These are phyloP conservation scores for Cromileptes altivelis DNA, from an alignment of 2,113 vertebrate species.

Conservation along the genomic window DNA sequence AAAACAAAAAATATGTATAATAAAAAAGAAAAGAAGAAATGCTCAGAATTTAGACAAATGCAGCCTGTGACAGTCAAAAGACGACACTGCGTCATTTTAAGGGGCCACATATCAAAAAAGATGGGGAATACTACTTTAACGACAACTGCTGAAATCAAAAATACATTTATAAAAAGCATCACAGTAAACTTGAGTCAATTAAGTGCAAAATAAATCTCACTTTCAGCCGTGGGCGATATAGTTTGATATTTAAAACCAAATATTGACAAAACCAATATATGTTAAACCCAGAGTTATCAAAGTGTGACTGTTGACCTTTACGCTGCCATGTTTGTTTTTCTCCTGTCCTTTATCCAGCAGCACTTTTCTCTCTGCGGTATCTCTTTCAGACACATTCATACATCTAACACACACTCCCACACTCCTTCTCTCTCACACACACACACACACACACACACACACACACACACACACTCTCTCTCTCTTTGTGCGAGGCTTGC, in stretches of 20 bases:
- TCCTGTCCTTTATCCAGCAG: constrained; percentile 34
- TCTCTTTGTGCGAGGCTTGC: constrained; percentile 50
- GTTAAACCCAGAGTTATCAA: constrained; percentile 59
- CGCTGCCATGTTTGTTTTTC: constrained; percentile 47
- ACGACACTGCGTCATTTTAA: background rate
- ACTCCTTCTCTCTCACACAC: background rate
- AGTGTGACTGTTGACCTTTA: constrained; percentile 77
- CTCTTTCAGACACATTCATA: constrained; percentile 52
- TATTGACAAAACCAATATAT: constrained; percentile 54
- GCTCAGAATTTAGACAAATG: background rate
- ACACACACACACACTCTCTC: constrained; percentile 7
- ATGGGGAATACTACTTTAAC: background rate
- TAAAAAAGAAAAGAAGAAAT: too few species aligned
- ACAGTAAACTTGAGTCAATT: constrained; percentile 23
- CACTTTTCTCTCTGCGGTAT: constrained; percentile 46
- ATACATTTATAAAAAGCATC: background rate
- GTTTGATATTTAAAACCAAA: constrained; percentile 56
- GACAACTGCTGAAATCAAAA: background rate
- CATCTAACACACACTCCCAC: constrained; percentile 22
- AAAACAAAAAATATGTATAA: too few species aligned
- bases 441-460: background rate
- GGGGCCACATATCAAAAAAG: background rate
- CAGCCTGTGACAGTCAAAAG: background rate
- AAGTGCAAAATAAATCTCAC: background rate
- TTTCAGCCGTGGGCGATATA: background rate